A percentile compares a stretch with the other conserved stretches of the same genome.
Evolutionary conservation across 2,888 invertebrate species (phyloP).

Genomic region (Acleris sparsana): DNA sequence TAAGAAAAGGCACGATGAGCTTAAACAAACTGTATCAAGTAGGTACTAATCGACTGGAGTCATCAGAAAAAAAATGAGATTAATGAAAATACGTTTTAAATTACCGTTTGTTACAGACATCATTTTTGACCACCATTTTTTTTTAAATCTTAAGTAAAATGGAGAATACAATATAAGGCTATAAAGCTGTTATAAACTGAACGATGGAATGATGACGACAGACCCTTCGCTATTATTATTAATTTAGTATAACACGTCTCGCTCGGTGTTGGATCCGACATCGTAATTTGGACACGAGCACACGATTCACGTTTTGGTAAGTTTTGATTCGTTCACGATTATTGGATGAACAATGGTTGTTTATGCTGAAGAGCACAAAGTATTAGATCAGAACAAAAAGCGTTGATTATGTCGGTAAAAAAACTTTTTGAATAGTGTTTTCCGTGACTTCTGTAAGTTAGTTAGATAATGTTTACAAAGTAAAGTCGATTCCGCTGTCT

Average conservation of each 20-base stretch:
- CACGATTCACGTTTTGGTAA: conserved; percentile 31
- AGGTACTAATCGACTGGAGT: too few relatives aligned
- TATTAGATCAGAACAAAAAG: conserved; percentile 12
- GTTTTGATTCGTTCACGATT: conserved; percentile 30
- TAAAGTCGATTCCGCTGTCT: too few relatives aligned
- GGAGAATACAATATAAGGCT: too few relatives aligned
- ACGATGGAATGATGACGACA: conserved; percentile 11
- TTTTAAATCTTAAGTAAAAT: too few relatives aligned
- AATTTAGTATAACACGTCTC: conserved; percentile 2
- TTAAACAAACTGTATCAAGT: too few relatives aligned
- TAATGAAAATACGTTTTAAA: too few relatives aligned
- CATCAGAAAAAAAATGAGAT: too few relatives aligned
- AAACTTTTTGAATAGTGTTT: conserved; percentile 1
- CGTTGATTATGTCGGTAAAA: conserved; percentile 10
- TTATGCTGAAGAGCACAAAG: conserved; percentile 3
- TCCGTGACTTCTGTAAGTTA: background rate
- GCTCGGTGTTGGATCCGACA: background rate
- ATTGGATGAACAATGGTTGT: conserved; percentile 26
- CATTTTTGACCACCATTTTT: too few relatives aligned
- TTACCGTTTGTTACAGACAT: too few relatives aligned
- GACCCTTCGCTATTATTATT: background rate
- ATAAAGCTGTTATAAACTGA: background rate
- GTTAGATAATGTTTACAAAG: too few relatives aligned
- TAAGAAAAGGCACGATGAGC: too few relatives aligned
- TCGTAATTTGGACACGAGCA: conserved; percentile 31